Evolutionary conservation across 2,888 invertebrate species (phyloP).

Genomic region (Rhyacophila evoluta): DNA sequence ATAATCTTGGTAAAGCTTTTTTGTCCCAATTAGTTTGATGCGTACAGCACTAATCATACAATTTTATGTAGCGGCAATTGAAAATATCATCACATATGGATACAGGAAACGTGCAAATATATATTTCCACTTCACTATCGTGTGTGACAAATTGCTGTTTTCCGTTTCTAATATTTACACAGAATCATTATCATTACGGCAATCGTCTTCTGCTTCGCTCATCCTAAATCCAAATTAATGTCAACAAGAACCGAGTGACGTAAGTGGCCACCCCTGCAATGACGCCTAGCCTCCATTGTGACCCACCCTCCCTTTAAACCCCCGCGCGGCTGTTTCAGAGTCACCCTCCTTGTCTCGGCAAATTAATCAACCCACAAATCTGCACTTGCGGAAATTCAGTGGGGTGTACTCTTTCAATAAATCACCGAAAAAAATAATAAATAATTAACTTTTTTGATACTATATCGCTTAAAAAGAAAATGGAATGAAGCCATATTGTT

Average conservation of each 20-base stretch:
- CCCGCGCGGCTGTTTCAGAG: not conserved
- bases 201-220: conserved; percentile 23
- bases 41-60: too few species aligned
- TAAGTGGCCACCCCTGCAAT: conserved; percentile 24
- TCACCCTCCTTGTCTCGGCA: conserved; percentile 43
- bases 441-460: not conserved
- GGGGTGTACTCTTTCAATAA: not conserved
- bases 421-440: not conserved
- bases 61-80: too few species aligned
- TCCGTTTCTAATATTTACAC: conserved; percentile 19
- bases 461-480: too few species aligned
- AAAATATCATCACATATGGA: too few species aligned
- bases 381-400: conserved; percentile 10
- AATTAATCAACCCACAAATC: conserved; percentile 47
- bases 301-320: conserved; percentile 8
- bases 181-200: conserved; percentile 2
- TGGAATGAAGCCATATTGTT: too few species aligned
- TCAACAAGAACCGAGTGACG: conserved; percentile 44
- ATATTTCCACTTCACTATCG: not conserved
- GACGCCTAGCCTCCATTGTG: not conserved
- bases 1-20: too few species aligned
- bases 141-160: not conserved
- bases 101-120: too few species aligned
- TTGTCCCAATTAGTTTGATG: too few species aligned
- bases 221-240: conserved; percentile 52